A percentile compares a stretch with the other conserved stretches of the same genome.
Conservation (phyloP, 2,797 vertebrate species). For the Poecilia velifera region DNA sequence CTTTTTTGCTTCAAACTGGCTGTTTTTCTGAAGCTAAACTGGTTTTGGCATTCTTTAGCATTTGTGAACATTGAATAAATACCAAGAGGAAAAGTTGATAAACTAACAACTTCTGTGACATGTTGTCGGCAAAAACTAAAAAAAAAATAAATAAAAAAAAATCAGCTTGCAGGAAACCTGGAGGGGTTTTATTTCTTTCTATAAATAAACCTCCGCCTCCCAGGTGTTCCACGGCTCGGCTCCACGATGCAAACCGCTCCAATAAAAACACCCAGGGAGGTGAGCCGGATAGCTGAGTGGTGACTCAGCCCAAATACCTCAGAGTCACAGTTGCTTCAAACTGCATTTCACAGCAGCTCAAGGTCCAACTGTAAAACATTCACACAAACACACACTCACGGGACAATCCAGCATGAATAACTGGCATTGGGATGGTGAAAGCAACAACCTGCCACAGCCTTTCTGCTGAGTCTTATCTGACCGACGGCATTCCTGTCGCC, state of each 20-base stretch:
- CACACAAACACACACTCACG: background rate
- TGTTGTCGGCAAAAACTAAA: background rate
- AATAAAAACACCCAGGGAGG: conserved; percentile 67
- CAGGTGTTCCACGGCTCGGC: conserved; percentile 44
- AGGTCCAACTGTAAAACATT: conserved; percentile 45
- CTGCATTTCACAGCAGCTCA: conserved; percentile 40
- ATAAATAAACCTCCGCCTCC: background rate
- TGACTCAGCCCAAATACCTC: conserved; percentile 76
- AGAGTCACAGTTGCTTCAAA: conserved; percentile 46
- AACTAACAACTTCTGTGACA: conserved; percentile 2
- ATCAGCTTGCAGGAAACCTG: conserved; percentile 2
- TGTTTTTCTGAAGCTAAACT: background rate
- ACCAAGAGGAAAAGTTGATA: background rate
- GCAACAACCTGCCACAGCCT: background rate
- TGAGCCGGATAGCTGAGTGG: conserved; percentile 61
- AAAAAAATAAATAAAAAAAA: conserved; percentile 3
- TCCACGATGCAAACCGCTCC: conserved; percentile 43
- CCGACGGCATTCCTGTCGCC: conserved; percentile 73
- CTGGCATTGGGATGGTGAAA: conserved; percentile 37
- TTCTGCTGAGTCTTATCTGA: conserved; percentile 45
- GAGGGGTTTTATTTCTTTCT: background rate
- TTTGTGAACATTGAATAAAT: background rate
- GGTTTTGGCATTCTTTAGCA: background rate
- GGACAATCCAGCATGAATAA: conserved; percentile 3
- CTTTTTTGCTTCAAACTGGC: background rate